Base-by-base conservation (phyloP, 2,888 invertebrate genomes). In the Lissonota sp. region DNA sequence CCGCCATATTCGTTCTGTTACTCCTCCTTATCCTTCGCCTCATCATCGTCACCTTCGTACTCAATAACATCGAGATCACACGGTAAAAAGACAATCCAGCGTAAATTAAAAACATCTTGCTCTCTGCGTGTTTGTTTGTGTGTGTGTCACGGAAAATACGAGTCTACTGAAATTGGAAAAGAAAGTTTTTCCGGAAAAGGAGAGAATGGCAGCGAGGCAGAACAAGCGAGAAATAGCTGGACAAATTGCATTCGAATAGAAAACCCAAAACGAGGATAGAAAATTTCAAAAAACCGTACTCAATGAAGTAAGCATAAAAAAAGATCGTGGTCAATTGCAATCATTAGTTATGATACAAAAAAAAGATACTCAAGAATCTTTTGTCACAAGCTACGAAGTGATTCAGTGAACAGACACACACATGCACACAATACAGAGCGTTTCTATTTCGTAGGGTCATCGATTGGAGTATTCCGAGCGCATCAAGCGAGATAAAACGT, bases 401-500 rank as follows among this genome's bases (percentile, higher is more conserved):
- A 26, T 16, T 49, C 10, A 46, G 39, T 49, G 55, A 66, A 67
- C 40, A 46, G 72, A 67, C 69, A 58, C 62, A 63, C 16, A 58
- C 39, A 76, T 64, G 73, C 55, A 79, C 64, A 77, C 75, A 75
- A 57, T 26, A 26, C 26, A 26, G 73, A 39, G 46, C 53, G 58
- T 55, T 73, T 62, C 70, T 55, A 60, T 71, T 60, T 63, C 77
- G 39, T 82, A 82, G 80, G 83, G 79, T 83, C 81, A 82, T 80
- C 72, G 72, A 69, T 75, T 72, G 58, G 80, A 46, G 67, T 72
- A 62, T 64, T 51, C 49, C 77, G 58, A 80, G 76, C 67, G 51
- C 75, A 70, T 74, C 58, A 53, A 39, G 82, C 72, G 81, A 82
- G 85, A 85, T 83, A 83, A 85, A 84, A 78, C 70, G 75, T 77